phyloP scores from a whole-genome alignment of 2,888 invertebrate genomes.

The Carabus problematicus region DNA sequence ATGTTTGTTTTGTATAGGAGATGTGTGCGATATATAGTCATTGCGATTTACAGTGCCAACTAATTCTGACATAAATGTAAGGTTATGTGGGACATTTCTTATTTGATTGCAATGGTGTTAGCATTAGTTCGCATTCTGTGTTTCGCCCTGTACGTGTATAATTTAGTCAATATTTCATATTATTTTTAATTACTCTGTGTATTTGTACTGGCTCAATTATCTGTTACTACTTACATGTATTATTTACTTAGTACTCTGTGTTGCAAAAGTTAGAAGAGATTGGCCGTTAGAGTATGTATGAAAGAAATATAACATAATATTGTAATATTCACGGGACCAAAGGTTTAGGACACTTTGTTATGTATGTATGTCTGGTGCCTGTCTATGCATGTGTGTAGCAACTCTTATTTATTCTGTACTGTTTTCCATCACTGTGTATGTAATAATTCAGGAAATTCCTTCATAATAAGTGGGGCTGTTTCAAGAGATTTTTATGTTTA shows the following conservation, averaged over 20 bases:
- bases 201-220: conserved; percentile 38
- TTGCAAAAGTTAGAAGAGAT: neutral
- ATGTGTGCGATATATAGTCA: neutral
- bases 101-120: neutral
- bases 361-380: no score
- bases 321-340: conserved; percentile 40
- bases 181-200: conserved; percentile 31
- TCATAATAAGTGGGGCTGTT: conserved; percentile 21
- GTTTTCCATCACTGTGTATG: conserved; percentile 24
- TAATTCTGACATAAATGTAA: no score
- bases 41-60: neutral
- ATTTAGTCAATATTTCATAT: conserved; percentile 34
- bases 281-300: no score
- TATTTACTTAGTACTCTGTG: conserved; percentile 18
- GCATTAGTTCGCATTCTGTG: no score
- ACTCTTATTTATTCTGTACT: conserved; percentile 22
- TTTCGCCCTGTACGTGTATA: neutral
- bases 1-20: conserved; percentile 26
- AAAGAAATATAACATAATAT: no score
- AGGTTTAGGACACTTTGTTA: conserved; percentile 34
- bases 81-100: neutral
- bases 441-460: no score
- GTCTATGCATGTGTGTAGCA: neutral
- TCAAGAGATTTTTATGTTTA: conserved; percentile 18
- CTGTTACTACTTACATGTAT: conserved; percentile 15